Evolutionary conservation across 2,888 invertebrate species (phyloP), one percentile per base, ranked within the genome.

Genomic region (Panopea generosa): DNA sequence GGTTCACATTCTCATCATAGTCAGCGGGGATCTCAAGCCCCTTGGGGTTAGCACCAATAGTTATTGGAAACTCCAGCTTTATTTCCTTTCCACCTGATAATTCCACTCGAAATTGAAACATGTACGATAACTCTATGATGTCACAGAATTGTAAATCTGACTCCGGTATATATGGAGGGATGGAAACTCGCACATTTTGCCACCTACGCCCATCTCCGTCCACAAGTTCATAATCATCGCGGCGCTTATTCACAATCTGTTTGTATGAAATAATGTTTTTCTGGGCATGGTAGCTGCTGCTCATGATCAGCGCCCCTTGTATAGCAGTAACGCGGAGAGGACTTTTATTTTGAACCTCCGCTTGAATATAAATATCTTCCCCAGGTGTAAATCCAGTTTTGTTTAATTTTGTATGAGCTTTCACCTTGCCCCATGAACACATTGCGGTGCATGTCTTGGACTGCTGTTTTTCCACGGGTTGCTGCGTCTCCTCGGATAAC

Each of bases 131-230:
- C 60, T 92, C 91, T 33, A 92, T 92, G 74, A 92, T 91, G 81
- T 91, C 92, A 82, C 92, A 92, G 63, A 85, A 88, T 43, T 91
- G 89, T 24, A 92, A 82, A 7, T 84, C 82, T 0, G 92, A 89
- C 79, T 92, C 92, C 0, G 92, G 92, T 26, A 92, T 90, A 77
- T 92, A 92, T 0, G 91, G 91, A 4, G 92, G 92, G 11, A 92
- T 86, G 6, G 89, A 78, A 4, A 92, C 79, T 14, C 90, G 84
- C 0, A 91, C 91, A 74, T 87, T 87, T 57, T 88, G 90, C 92
- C 92, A 92, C 11, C 86, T 79, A 4, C 91, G 82, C 1, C 90
- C 91, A 56, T 92, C 91, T n/a, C 89, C 90, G 14, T 86, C 75
- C 0, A 81, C 73, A 56, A 92, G 82, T 77, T 91, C 90, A 47